A percentile compares a stretch with the other conserved stretches of the same genome.
phyloP scores from a whole-genome alignment of 2,113 vertebrate genomes.

The Callaeas wilsoni region DNA sequence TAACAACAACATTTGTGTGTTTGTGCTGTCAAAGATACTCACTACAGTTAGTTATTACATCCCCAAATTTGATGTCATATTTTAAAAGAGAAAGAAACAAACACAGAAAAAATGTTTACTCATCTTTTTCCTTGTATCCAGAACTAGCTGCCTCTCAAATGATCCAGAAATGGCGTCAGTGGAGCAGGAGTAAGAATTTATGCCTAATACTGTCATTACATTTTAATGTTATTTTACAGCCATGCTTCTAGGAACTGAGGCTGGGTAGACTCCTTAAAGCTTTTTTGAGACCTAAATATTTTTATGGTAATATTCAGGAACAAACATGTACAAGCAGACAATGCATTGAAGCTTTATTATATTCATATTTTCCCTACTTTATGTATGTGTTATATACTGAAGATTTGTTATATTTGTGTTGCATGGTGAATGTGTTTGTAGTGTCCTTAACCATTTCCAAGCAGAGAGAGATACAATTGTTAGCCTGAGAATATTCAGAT shows the following conservation, averaged over 20 bases:
- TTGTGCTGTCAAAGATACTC: not conserved
- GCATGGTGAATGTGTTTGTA: not conserved
- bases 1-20: not conserved
- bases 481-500: not conserved
- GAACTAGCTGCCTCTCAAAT: conserved; percentile 81
- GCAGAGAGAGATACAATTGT: not conserved
- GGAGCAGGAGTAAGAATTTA: conserved; percentile 78
- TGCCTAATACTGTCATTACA: not conserved
- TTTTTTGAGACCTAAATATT: not conserved
- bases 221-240: conserved; percentile 11
- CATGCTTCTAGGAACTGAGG: not conserved
- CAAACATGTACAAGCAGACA: not conserved
- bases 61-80: not conserved
- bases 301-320: not conserved
- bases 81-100: not conserved
- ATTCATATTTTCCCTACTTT: not conserved
- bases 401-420: not conserved
- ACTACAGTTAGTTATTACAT: not conserved
- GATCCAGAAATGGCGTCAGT: conserved; percentile 76
- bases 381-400: not conserved
- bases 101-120: conserved; percentile 49
- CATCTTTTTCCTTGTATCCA: conserved; percentile 60
- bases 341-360: not conserved
- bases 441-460: not conserved
- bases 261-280: conserved; percentile 57